Evolutionary conservation across 2,113 vertebrate species (phyloP).

Genomic region (Spermophilus dauricus): DNA sequence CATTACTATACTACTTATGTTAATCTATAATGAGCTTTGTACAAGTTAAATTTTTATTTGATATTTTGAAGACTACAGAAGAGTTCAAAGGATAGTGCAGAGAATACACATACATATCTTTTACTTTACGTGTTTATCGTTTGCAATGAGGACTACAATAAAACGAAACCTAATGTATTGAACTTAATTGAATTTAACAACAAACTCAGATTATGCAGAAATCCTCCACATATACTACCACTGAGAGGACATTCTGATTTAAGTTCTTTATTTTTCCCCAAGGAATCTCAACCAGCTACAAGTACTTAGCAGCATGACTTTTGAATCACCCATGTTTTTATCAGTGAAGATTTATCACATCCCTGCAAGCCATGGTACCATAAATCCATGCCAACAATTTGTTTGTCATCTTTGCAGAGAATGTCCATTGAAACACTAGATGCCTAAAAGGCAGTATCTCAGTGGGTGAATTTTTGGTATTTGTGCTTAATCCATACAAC

Average conservation of each 20-base stretch:
- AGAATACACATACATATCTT: rapidly evolving
- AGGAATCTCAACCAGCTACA: background rate
- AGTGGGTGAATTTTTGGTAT: background rate
- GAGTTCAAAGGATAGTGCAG: background rate
- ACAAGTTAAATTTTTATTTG: background rate
- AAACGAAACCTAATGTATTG: background rate
- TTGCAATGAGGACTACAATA: background rate
- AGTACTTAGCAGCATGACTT: background rate
- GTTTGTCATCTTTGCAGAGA: background rate
- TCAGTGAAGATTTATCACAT: background rate
- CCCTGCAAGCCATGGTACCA: background rate
- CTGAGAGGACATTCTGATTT: background rate
- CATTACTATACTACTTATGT: background rate
- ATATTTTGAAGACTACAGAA: background rate
- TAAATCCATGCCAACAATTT: background rate
- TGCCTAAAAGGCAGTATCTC: background rate
- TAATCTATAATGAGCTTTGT: background rate
- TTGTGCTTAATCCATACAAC: conserved; percentile 24
- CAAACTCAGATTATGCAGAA: background rate
- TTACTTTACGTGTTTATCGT: background rate
- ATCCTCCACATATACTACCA: background rate
- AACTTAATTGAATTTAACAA: conserved; percentile 10
- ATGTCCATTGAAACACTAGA: background rate
- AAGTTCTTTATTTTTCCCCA: background rate
- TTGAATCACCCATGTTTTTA: background rate